Conservation (phyloP, 2,888 invertebrate species). For the Octodonta nipae region DNA sequence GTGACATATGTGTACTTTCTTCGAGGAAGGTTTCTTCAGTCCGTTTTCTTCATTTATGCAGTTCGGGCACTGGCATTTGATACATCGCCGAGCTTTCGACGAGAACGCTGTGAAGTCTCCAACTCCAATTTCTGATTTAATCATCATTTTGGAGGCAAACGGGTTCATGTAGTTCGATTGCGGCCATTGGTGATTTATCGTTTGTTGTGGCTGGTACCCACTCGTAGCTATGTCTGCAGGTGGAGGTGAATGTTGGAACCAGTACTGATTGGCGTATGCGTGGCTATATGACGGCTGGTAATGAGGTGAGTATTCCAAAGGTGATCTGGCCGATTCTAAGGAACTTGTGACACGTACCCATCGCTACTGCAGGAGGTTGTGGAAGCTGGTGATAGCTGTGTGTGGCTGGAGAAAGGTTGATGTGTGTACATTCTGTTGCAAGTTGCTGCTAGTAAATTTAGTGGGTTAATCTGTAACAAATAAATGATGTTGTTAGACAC, state of each 20-base stretch:
- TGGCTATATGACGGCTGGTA: constrained; percentile 26
- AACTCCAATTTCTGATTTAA: constrained; percentile 32
- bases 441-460: constrained; percentile 31
- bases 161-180: constrained; percentile 35
- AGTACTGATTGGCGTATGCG: constrained; percentile 28
- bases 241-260: constrained; percentile 34
- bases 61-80: constrained; percentile 70
- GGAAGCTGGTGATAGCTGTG: constrained; percentile 29
- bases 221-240: constrained; percentile 31
- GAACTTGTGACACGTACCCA: constrained; percentile 28
- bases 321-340: constrained; percentile 27
- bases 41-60: constrained; percentile 67
- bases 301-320: constrained; percentile 31
- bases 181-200: constrained; percentile 36
- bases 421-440: constrained; percentile 30
- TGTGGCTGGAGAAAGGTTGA: constrained; percentile 21
- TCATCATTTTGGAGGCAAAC: constrained; percentile 30
- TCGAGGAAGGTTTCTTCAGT: constrained; percentile 65
- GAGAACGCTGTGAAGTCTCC: constrained; percentile 25
- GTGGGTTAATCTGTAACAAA: constrained; percentile 30
- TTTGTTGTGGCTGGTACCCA: constrained; percentile 35
- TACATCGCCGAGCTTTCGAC: constrained; percentile 51
- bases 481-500: constrained; percentile 6
- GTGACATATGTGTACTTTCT: constrained; percentile 74
- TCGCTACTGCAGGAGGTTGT: constrained; percentile 32